Percentiles rank a stretch among this genome's conserved stretches.
Evolutionary conservation across 2,113 vertebrate species (phyloP).

Genomic region (Pachypanchax playfairii): DNA sequence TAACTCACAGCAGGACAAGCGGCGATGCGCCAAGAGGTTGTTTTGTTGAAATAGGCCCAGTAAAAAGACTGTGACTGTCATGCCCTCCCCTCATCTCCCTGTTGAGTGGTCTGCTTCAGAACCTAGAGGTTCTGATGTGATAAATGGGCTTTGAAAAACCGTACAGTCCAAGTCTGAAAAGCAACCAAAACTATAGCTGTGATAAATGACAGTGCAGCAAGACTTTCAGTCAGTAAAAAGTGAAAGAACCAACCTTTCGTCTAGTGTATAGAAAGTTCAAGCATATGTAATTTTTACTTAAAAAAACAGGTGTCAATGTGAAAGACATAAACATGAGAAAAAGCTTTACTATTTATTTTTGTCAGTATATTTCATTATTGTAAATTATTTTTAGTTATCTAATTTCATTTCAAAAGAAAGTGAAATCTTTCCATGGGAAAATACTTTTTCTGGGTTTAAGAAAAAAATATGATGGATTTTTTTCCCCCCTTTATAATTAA

Average conservation of each 20-base stretch:
- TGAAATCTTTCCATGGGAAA: slow-evolving; percentile 4
- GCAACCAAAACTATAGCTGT: slow-evolving; percentile 17
- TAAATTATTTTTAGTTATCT: slow-evolving; percentile 7
- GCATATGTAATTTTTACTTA: too few species aligned
- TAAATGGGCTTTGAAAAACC: slow-evolving; percentile 51
- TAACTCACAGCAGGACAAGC: slow-evolving; percentile 46
- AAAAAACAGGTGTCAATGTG: too few species aligned
- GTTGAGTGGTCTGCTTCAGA: slow-evolving; percentile 52
- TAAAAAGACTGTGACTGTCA: slow-evolving; percentile 40
- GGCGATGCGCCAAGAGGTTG: slow-evolving; percentile 27
- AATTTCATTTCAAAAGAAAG: not conserved
- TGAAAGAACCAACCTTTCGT: not conserved
- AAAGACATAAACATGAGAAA: too few species aligned
- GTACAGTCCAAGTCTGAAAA: slow-evolving; percentile 45
- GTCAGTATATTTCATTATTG: too few species aligned
- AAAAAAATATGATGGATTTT: slow-evolving; percentile 25
- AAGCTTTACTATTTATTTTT: too few species aligned
- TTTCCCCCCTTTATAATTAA: slow-evolving; percentile 23
- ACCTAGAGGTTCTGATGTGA: slow-evolving; percentile 52
- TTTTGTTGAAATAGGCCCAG: slow-evolving; percentile 71
- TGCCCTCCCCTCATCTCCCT: slow-evolving; percentile 35
- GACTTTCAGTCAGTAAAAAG: slow-evolving; percentile 1
- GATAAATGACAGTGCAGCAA: slow-evolving; percentile 19
- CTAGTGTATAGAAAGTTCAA: not conserved
- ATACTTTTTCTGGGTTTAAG: slow-evolving; percentile 16